Evolutionary conservation across 2,113 vertebrate species (phyloP).

Genomic region (Seriola aureovittata): DNA sequence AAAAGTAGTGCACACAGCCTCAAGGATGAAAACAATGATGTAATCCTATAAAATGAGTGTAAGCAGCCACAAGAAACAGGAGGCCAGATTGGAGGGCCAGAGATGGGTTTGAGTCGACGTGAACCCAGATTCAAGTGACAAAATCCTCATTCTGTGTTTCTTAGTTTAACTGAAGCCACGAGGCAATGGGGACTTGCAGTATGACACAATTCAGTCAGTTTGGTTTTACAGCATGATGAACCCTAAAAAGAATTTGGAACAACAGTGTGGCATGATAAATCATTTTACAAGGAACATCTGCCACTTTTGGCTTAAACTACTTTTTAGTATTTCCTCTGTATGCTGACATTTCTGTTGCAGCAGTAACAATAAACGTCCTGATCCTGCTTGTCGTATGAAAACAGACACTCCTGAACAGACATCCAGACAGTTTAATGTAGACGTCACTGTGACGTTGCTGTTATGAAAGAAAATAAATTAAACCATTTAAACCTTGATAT

Average conservation of each 20-base stretch:
- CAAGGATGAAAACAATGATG: slow-evolving; percentile 66
- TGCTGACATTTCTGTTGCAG: slow-evolving; percentile 60
- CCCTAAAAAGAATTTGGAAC: slow-evolving; percentile 68
- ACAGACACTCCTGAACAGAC: slow-evolving; percentile 43
- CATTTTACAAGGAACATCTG: slow-evolving; percentile 55
- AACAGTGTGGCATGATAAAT: slow-evolving; percentile 69
- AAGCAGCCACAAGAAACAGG: slow-evolving; percentile 38
- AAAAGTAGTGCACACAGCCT: slow-evolving; percentile 65
- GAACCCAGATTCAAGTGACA: slow-evolving; percentile 56
- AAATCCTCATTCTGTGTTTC: slow-evolving; percentile 44
- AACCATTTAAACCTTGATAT: slow-evolving; percentile 48
- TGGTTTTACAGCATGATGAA: slow-evolving; percentile 66
- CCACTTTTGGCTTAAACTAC: slow-evolving; percentile 63
- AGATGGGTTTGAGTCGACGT: slow-evolving; percentile 21
- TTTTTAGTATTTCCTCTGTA: slow-evolving; percentile 56
- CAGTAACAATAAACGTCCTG: slow-evolving; percentile 52
- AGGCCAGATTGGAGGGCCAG: slow-evolving; percentile 24
- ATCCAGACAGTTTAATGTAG: slow-evolving; percentile 32
- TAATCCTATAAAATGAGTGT: slow-evolving; percentile 67
- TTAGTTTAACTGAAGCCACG: slow-evolving; percentile 56
- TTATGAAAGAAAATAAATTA: slow-evolving; percentile 33
- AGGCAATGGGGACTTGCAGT: slow-evolving; percentile 47
- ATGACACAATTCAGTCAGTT: slow-evolving; percentile 80
- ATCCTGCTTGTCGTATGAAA: slow-evolving; percentile 60
- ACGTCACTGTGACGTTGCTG: slow-evolving; percentile 20